Evolutionary conservation across 2,113 vertebrate species (phyloP).

Genomic region (Pycnonotus jocosus): DNA sequence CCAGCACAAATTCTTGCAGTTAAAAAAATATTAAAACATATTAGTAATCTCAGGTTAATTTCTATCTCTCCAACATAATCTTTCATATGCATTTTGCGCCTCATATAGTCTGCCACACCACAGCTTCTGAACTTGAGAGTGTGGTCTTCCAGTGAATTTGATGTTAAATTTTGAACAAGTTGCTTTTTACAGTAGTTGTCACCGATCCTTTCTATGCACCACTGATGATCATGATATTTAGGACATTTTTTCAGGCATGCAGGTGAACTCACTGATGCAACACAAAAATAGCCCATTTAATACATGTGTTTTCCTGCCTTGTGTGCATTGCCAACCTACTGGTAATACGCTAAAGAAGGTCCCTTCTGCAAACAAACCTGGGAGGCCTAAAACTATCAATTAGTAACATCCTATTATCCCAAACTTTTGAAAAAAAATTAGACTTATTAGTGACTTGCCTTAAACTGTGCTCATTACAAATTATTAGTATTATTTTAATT

Average conservation of each 20-base stretch:
- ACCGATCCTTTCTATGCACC: background rate
- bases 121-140: background rate
- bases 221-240: background rate
- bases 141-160: background rate
- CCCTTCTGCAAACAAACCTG: background rate
- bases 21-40: background rate
- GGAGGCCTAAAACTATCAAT: constrained; percentile 4
- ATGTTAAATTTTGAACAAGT: background rate
- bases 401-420: constrained; percentile 15
- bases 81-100: background rate
- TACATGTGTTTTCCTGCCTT: background rate
- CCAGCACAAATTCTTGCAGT: background rate
- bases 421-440: constrained; percentile 25
- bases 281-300: background rate
- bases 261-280: background rate
- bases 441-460: background rate
- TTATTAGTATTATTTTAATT: constrained; percentile 52
- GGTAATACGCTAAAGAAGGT: background rate
- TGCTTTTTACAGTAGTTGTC: background rate
- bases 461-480: constrained; percentile 10
- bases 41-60: background rate
- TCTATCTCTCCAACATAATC: background rate
- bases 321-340: background rate
- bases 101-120: background rate
- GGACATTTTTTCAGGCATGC: background rate